Base-by-base conservation (phyloP, 2,113 vertebrate species). In the Hoplias malabaricus region DNA sequence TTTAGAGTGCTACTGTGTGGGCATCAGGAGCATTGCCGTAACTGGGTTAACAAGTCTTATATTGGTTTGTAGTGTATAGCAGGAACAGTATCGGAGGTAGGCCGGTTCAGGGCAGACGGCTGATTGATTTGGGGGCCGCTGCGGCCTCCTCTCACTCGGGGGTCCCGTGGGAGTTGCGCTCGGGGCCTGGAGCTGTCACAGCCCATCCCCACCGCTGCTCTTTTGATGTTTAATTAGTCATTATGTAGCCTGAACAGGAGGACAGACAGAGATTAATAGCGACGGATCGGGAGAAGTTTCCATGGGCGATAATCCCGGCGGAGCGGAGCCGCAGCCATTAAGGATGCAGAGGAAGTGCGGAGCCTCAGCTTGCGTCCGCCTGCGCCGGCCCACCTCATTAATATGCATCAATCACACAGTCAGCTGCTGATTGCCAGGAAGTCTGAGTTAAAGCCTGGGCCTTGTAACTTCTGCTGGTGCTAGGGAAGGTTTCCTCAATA, bases 161-260 rank as follows among this genome's bases (percentile, higher is more conserved):
- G 29, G 50, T 92, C 96, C 95, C 95, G 87, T 87, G 94, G 95
- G 96, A 96, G 92, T 89, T 68, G 88, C 46, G 80, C 87, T 87
- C 89, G 88, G 91, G 93, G 92, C 93, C 89, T 82, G 84, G 92
- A 93, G 94, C 96, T 98, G 97, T 97, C 96, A 97, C 92, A 93
- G 93, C 92, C 89, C 91, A 98, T 97, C 94, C 95, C 93, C 94
- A 91, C 87, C 94, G 92, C 94, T 95, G 94, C 94, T 96, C 96
- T 96, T 98, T 98, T 98, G 97, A 98, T 99, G 98, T 99, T 98
- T 98, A 99, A 98, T 99, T 99, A 99, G 98, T 98, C 96, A 98
- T 99, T 98, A 98, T 96, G 96, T 97, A 96, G 94, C 94, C 93
- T 91, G 94, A 98, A 95, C 96, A 96, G 97, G 96, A 97, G 96